Percentiles rank a stretch among this genome's conserved stretches.
phyloP scores from a whole-genome alignment of 2,888 invertebrate genomes.

The Auanema freiburgensis region DNA sequence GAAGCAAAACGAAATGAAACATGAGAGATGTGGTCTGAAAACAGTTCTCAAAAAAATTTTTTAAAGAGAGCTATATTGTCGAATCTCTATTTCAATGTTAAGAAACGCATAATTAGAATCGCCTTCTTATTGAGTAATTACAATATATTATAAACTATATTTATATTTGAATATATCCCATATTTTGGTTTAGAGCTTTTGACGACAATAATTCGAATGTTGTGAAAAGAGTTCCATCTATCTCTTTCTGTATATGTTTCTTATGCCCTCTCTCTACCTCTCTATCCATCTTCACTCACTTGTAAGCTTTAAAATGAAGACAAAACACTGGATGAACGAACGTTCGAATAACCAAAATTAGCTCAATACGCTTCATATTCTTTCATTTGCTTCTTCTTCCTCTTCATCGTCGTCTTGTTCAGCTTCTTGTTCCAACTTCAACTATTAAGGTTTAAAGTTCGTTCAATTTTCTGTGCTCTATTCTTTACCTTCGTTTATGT shows the following conservation, averaged over 20 bases:
- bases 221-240: neutral
- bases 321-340: slow-evolving; percentile 1
- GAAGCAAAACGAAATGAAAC: neutral
- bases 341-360: slow-evolving; percentile 13
- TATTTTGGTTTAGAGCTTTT: too few relatives aligned
- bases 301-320: neutral
- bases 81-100: neutral
- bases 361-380: too few relatives aligned
- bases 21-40: neutral
- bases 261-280: slow-evolving; percentile 9
- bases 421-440: neutral
- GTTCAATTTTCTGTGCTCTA: neutral
- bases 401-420: neutral
- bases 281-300: slow-evolving; percentile 4
- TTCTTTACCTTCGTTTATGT: neutral
- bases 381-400: too few relatives aligned
- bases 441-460: neutral
- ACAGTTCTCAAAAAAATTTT: neutral
- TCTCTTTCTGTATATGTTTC: neutral
- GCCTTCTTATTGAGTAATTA: too few relatives aligned
- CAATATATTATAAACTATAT: too few relatives aligned
- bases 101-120: neutral
- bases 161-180: too few relatives aligned
- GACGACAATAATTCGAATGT: neutral
- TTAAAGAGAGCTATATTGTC: too few relatives aligned